Evolutionary conservation across 2,113 vertebrate genomes (phyloP).

Genomic region (Percina caprodes): DNA sequence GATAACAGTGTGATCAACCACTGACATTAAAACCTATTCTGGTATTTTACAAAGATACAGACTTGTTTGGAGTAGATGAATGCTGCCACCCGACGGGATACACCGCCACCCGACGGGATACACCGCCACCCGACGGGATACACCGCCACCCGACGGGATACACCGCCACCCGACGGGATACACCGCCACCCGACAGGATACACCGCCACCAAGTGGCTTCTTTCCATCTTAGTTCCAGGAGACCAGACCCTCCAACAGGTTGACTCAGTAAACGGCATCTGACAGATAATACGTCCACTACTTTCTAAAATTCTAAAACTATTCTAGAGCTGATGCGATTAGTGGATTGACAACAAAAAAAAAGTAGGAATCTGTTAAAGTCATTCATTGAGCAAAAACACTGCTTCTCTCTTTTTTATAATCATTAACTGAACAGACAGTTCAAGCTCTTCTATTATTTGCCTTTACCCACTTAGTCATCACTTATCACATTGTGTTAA

Average conservation of each 20-base stretch:
- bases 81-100: too few relatives aligned
- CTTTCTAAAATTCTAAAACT: constrained; percentile 31
- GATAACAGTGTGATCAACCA: constrained; percentile 29
- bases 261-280: neutral
- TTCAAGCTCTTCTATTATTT: too few relatives aligned
- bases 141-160: too few relatives aligned
- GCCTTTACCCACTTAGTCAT: too few relatives aligned
- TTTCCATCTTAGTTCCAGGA: constrained; percentile 8
- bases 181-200: constrained; percentile 18
- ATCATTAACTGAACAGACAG: neutral
- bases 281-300: constrained; percentile 3
- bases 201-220: constrained; percentile 71
- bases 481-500: too few relatives aligned
- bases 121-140: too few relatives aligned
- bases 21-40: constrained; percentile 22
- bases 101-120: too few relatives aligned
- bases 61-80: too few relatives aligned
- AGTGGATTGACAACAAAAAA: neutral
- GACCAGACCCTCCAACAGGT: neutral
- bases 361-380: neutral
- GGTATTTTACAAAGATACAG: constrained; percentile 10
- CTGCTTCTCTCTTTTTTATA: neutral
- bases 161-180: too few relatives aligned
- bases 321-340: neutral
- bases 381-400: neutral